Percentiles rank a stretch among this genome's conserved stretches.
Evolutionary conservation across 2,888 invertebrate genomes (phyloP).

Genomic region (Pseudococcus viburni): DNA sequence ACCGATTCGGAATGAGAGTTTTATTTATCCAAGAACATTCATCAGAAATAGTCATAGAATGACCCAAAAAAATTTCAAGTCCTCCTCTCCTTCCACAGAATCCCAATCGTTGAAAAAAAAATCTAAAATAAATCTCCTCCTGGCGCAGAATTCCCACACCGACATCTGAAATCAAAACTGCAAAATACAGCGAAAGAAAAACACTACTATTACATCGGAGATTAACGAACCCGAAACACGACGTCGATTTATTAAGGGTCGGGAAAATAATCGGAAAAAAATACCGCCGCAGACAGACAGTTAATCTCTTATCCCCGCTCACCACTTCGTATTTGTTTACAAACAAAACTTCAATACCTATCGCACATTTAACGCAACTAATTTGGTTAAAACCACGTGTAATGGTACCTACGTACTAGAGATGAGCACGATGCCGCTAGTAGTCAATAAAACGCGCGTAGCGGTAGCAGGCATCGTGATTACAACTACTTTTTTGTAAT

Average conservation of each 20-base stretch:
- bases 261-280: background rate
- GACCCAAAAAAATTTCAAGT: no score
- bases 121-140: no score
- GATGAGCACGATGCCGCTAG: no score
- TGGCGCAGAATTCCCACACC: no score
- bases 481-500: no score
- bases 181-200: background rate
- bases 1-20: no score
- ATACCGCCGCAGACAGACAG: background rate
- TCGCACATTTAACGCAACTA: slow-evolving; percentile 22
- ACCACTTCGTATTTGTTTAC: background rate
- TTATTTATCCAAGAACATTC: no score
- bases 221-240: slow-evolving; percentile 3
- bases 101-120: no score
- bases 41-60: no score
- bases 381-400: background rate
- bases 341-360: slow-evolving; percentile 31
- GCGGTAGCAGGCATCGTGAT: no score
- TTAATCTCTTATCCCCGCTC: slow-evolving; percentile 6
- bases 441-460: no score
- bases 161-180: background rate
- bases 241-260: slow-evolving; percentile 17
- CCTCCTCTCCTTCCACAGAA: no score
- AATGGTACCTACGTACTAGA: slow-evolving; percentile 13
- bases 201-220: background rate